Evolutionary conservation across 2,797 vertebrate genomes (phyloP), one percentile per base, ranked within the genome.

Genomic region (Poliocrania exsul): DNA sequence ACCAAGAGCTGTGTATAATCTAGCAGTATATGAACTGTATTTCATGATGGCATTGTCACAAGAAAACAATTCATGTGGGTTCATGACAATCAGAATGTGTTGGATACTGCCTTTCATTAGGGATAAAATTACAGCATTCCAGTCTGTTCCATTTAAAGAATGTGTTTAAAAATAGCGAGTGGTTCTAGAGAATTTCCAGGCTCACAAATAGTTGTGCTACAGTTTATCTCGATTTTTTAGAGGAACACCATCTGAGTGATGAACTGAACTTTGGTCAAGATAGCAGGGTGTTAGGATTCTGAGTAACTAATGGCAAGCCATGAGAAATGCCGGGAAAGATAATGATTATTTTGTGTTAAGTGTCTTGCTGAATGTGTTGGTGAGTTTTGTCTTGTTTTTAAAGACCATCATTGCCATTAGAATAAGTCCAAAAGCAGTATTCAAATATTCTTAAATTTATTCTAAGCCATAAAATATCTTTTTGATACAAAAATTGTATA

Each of bases 111-210:
- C 35, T 84, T 91, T 94, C 82, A 79, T 86, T 88, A 78, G 73
- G 66, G 66, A 75, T 79, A 90, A 87, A 90, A 84, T 64, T 60
- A 73, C 62, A 77, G 66, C 90, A 18, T 88, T 72, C 71, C 65
- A 86, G 19, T 54, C 29, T 79, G 78, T 91, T 60, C 38, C 49
- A 70, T 88, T 31, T 95, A 80, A 93, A 92, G 91, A 86, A 86
- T 64, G 70, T 47, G 60, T 86, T 90, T 91, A 96, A 95, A 97
- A 96, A 94, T 96, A 96, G 96, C 29, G 71, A 66, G 91, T 94
- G 84, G 10, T 93, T 91, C 49, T 84, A 93, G 94, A 96, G 49
- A 93, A 54, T 87, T 81, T 89, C 96, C 94, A 97, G 93, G 81
- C 90, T 93, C 20, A 60, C 66, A 90, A 91, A 90, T 54, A 92